Evolutionary conservation across 2,888 invertebrate species (phyloP).

Genomic region (Tridacna crocea): DNA sequence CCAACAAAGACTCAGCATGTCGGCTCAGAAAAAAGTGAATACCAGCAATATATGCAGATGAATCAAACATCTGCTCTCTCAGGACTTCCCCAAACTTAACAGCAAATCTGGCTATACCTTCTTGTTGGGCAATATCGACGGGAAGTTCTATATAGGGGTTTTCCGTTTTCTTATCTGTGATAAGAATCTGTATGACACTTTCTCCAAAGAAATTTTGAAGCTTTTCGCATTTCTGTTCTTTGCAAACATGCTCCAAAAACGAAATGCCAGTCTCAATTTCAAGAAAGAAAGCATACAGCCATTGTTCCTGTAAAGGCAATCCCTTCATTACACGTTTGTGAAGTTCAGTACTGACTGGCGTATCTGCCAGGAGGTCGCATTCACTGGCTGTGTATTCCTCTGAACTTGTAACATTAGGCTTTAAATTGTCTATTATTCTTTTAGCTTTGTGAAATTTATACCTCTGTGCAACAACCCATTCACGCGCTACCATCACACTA

Average conservation of each 20-base stretch:
- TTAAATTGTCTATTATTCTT: neutral
- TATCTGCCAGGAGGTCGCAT: neutral
- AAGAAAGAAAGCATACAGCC: conserved; percentile 33
- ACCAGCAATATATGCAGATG: conserved; percentile 2
- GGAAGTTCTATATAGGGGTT: neutral
- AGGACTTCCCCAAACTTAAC: neutral
- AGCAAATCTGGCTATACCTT: conserved; percentile 9
- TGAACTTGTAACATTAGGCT: neutral
- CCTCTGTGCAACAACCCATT: neutral
- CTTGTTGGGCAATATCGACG: neutral
- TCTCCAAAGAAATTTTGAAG: conserved; percentile 5
- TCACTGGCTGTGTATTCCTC: neutral
- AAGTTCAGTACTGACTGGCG: neutral
- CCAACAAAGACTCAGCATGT: conserved; percentile 3
- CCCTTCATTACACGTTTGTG: conserved; percentile 13
- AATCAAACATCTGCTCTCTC: neutral
- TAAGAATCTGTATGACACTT: neutral
- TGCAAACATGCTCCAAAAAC: conserved; percentile 11
- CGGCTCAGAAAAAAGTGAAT: conserved; percentile 16
- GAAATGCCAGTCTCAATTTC: neutral
- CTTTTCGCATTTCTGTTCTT: neutral
- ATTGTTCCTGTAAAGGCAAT: conserved; percentile 25
- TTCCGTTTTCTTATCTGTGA: neutral
- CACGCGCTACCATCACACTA: neutral
- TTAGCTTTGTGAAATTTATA: neutral